Evolutionary conservation across 37 sponge, comb jelly and placozoan species (phyloP).

Genomic region (Eunapius fragilis): DNA sequence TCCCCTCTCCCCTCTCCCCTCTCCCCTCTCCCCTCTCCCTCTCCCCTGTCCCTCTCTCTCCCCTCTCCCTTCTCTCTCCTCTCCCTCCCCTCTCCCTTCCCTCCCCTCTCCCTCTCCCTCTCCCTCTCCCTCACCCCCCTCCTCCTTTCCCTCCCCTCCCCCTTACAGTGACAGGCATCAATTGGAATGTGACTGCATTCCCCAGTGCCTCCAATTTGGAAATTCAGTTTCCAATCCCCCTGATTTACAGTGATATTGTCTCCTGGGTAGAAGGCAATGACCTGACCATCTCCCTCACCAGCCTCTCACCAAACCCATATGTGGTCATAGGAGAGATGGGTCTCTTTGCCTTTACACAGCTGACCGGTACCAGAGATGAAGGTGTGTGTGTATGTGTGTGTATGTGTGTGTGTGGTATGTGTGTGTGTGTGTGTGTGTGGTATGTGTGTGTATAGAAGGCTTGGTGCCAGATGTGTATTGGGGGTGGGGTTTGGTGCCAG

Average conservation of each 20-base stretch:
- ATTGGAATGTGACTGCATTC: not conserved
- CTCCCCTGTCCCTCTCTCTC: not conserved
- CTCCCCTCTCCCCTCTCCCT: not conserved
- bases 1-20: no score
- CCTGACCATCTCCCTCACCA: not conserved
- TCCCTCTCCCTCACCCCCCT: not conserved
- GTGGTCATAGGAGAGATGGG: not conserved
- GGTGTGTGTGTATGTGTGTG: not conserved
- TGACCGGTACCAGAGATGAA: not conserved
- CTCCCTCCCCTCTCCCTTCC: no score
- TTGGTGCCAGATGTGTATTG: no score
- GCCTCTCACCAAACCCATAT: not conserved
- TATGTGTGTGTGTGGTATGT: slow-evolving; percentile 3
- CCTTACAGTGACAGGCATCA: not conserved
- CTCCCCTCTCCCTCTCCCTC: not conserved
- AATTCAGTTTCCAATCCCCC: not conserved
- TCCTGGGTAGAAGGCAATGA: not conserved
- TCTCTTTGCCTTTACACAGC: not conserved
- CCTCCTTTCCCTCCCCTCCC: not conserved
- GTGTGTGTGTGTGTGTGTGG: slow-evolving; percentile 8
- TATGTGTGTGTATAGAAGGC: not conserved
- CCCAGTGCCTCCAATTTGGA: not conserved
- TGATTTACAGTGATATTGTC: not conserved
- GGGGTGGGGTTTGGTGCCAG: no score
- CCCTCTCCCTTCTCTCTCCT: not conserved